phyloP scores from a whole-genome alignment of 2,888 invertebrate species.

The Elaeidobius kamerunicus region DNA sequence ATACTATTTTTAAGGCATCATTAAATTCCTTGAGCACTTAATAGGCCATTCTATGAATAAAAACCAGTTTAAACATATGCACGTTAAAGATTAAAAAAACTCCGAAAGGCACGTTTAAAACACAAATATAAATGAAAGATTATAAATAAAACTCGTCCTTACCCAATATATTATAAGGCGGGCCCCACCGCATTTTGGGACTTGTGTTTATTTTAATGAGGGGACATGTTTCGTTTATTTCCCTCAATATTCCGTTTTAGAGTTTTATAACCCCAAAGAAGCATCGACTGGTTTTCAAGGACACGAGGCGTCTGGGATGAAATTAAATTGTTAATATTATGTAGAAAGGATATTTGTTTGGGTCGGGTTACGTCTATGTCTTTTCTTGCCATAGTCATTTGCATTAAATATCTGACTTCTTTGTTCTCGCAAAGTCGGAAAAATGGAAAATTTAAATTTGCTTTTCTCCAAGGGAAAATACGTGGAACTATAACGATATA shows the following conservation, averaged over 20 bases:
- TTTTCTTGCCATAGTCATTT: constrained; percentile 13
- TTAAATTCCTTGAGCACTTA: constrained; percentile 16
- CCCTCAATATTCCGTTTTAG: constrained; percentile 40
- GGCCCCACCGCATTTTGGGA: constrained; percentile 38
- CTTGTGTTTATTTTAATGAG: constrained; percentile 44
- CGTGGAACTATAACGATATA: constrained; percentile 1
- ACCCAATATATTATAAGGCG: constrained; percentile 40
- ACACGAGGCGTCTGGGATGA: constrained; percentile 28
- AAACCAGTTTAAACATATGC: constrained; percentile 30
- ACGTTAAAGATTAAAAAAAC: constrained; percentile 26
- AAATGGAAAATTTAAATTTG: constrained; percentile 12
- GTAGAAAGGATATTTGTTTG: constrained; percentile 23
- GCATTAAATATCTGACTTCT: constrained; percentile 18
- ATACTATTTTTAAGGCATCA: constrained; percentile 15
- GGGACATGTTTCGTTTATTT: constrained; percentile 44
- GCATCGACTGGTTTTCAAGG: constrained; percentile 33
- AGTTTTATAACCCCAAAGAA: constrained; percentile 37
- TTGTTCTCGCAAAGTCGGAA: constrained; percentile 11
- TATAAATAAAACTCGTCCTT: constrained; percentile 35
- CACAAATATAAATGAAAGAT: constrained; percentile 32
- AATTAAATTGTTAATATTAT: constrained; percentile 32
- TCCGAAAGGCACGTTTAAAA: constrained; percentile 30
- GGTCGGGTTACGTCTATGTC: constrained; percentile 17
- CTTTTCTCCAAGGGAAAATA: constrained; percentile 2
- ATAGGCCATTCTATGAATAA: constrained; percentile 24